phyloP scores from a whole-genome alignment of 2,888 invertebrate genomes.

The Scaeva pyrastri region DNA sequence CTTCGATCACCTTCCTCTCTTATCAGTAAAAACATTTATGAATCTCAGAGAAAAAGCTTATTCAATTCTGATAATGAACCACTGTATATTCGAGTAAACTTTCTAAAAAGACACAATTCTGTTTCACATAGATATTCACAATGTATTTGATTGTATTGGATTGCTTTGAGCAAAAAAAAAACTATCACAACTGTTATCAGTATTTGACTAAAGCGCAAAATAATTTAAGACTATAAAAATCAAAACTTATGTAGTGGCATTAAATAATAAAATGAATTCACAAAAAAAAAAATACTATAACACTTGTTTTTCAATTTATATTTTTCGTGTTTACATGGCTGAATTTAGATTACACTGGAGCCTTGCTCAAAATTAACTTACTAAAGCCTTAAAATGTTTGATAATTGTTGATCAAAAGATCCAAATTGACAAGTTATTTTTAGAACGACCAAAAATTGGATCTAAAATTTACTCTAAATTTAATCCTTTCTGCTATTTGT shows the following conservation, averaged over 20 bases:
- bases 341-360: too few relatives aligned
- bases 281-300: not conserved
- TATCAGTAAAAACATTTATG: not conserved
- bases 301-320: not conserved
- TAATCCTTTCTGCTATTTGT: too few relatives aligned
- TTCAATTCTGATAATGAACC: slow-evolving; percentile 28
- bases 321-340: not conserved
- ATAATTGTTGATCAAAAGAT: too few relatives aligned
- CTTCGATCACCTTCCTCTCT: slow-evolving; percentile 1
- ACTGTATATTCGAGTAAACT: slow-evolving; percentile 34
- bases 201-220: slow-evolving; percentile 9
- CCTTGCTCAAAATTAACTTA: too few relatives aligned
- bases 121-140: too few relatives aligned
- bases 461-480: too few relatives aligned
- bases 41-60: slow-evolving; percentile 1
- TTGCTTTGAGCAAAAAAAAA: not conserved
- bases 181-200: slow-evolving; percentile 2
- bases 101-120: slow-evolving; percentile 23
- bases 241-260: not conserved
- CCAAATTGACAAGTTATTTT: too few relatives aligned
- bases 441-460: too few relatives aligned
- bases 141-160: too few relatives aligned
- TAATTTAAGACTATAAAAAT: not conserved
- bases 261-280: slow-evolving; percentile 11
- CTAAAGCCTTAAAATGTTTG: too few relatives aligned